A percentile compares a stretch with the other conserved stretches of the same genome.
Conservation (phyloP, 2,113 vertebrate genomes). For the Stomatorhinus ivindoensis region DNA sequence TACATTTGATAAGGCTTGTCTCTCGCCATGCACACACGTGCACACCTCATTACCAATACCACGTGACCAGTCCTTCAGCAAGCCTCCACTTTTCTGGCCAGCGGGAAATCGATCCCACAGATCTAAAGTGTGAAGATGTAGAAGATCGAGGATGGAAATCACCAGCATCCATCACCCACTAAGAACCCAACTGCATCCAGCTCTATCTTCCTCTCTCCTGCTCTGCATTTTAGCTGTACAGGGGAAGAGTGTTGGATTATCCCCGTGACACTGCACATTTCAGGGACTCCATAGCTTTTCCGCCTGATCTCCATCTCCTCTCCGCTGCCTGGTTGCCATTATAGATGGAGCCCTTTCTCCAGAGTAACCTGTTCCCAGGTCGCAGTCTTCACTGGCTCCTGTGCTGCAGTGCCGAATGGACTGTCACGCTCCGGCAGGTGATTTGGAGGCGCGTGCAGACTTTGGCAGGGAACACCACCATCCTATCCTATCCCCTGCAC, state of each 20-base stretch:
- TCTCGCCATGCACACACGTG: not conserved
- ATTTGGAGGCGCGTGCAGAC: not conserved
- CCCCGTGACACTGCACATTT: not conserved
- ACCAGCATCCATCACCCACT: not conserved
- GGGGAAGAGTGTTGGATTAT: not conserved
- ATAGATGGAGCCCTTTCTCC: conserved; percentile 8
- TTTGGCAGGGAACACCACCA: not conserved
- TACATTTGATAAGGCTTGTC: not conserved
- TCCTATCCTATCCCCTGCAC: not conserved
- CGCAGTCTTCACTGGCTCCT: not conserved
- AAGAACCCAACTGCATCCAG: not conserved
- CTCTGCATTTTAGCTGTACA: not conserved
- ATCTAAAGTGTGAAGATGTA: not conserved
- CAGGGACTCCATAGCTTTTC: conserved; percentile 20
- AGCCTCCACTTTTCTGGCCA: not conserved
- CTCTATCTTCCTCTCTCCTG: not conserved
- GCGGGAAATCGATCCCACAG: not conserved
- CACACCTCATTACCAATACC: not conserved
- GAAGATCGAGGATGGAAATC: not conserved
- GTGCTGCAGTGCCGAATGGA: not conserved
- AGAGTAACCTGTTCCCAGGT: not conserved
- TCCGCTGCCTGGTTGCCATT: conserved; percentile 35
- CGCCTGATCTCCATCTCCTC: conserved; percentile 33
- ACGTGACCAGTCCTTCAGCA: not conserved
- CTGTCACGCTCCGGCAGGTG: too few relatives aligned